phyloP scores from a whole-genome alignment of 2,113 vertebrate species.

The Pelecanus crispus region DNA sequence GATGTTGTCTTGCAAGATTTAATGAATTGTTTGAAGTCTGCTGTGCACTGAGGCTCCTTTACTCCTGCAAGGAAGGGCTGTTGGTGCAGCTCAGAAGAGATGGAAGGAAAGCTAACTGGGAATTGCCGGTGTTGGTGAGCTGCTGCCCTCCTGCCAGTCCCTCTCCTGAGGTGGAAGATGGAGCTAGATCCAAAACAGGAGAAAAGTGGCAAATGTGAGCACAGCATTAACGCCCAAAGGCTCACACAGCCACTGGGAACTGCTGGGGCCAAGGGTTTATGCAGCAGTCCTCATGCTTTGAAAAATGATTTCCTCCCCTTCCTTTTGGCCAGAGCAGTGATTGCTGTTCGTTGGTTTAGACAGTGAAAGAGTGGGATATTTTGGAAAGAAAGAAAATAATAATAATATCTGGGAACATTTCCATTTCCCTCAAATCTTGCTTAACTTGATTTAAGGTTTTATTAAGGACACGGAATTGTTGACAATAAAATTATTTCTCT shows the following conservation, averaged over 20 bases:
- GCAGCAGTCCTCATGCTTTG: neutral
- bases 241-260: neutral
- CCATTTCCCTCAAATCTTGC: neutral
- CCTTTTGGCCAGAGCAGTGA: neutral
- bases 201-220: neutral
- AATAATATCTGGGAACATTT: neutral
- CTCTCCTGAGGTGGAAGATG: neutral
- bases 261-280: neutral
- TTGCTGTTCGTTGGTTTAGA: neutral
- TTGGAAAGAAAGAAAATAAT: neutral
- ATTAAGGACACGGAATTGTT: neutral
- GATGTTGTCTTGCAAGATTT: neutral
- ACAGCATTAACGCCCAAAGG: neutral
- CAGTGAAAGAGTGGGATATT: neutral
- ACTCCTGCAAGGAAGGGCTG: neutral
- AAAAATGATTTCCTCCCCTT: neutral
- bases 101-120: neutral
- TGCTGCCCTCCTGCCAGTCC: neutral
- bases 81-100: neutral
- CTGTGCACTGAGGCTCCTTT: neutral
- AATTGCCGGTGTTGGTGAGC: neutral
- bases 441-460: constrained; percentile 1
- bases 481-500: constrained; percentile 14
- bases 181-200: neutral
- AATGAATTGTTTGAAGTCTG: neutral